These are phyloP conservation scores for Heliconius melpomene DNA, from an alignment of 1,140 invertebrate species.

Conservation along the genomic window DNA sequence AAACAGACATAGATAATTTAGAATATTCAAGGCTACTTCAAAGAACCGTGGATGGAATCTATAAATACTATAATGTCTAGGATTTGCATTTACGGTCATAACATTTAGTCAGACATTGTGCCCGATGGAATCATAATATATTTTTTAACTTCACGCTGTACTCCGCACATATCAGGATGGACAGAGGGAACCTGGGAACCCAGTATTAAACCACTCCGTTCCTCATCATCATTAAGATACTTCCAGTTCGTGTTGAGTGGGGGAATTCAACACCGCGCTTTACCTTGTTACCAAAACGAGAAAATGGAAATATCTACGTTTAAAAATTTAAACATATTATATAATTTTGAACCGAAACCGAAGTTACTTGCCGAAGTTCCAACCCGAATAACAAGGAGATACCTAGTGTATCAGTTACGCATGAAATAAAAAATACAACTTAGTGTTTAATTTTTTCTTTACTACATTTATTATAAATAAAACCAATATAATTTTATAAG, in stretches of 20 bases:
- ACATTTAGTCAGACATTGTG: too few relatives aligned
- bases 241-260: too few relatives aligned
- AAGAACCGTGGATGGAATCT: neutral
- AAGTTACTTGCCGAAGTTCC: neutral
- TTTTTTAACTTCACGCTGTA: too few relatives aligned
- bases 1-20: neutral
- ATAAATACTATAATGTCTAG: neutral
- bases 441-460: neutral
- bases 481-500: neutral
- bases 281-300: too few relatives aligned
- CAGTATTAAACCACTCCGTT: too few relatives aligned
- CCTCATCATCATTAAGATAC: too few relatives aligned
- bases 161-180: too few relatives aligned
- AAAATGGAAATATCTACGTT: neutral
- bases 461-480: neutral
- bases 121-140: too few relatives aligned
- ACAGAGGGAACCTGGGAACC: too few relatives aligned
- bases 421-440: neutral
- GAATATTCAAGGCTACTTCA: neutral
- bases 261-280: too few relatives aligned
- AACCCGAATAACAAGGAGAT: neutral
- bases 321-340: neutral
- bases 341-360: neutral
- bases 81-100: neutral
- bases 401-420: neutral